A percentile compares a stretch with the other conserved stretches of the same genome.
These are phyloP conservation scores for Nymphalis io DNA, from an alignment of 1,140 invertebrate species.

Conservation along the genomic window DNA sequence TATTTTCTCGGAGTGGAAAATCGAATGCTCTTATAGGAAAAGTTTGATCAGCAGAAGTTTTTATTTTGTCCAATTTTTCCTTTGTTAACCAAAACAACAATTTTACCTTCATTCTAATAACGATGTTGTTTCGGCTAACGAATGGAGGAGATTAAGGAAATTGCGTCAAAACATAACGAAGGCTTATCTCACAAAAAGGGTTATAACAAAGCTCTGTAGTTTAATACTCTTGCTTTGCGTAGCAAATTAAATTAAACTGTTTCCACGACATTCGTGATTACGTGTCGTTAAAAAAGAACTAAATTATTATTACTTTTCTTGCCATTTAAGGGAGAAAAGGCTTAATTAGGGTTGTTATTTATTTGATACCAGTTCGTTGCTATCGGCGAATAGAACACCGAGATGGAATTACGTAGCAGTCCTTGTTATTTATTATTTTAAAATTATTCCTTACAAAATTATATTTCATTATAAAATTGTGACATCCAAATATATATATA, in stretches of 20 bases:
- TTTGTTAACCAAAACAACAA: conserved; percentile 16
- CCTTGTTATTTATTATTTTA: too few relatives aligned
- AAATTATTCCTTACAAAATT: too few relatives aligned
- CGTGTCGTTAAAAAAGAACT: conserved; percentile 30
- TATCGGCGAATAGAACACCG: background rate
- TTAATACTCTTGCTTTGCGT: conserved; percentile 50
- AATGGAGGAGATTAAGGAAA: conserved; percentile 39
- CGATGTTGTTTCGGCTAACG: conserved; percentile 26
- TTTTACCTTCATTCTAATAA: conserved; percentile 16
- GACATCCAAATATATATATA: too few relatives aligned
- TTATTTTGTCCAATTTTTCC: conserved; percentile 16
- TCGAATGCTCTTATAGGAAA: conserved; percentile 36
- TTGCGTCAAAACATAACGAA: conserved; percentile 48
- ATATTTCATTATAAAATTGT: too few relatives aligned
- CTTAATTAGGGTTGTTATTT: conserved; percentile 24
- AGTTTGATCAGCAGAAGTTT: conserved; percentile 31
- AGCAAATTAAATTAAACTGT: conserved; percentile 52
- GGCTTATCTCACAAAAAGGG: conserved; percentile 44
- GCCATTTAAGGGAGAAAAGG: conserved; percentile 20
- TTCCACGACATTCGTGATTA: conserved; percentile 40
- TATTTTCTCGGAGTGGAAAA: conserved; percentile 37
- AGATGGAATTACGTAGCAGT: too few relatives aligned
- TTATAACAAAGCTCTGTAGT: conserved; percentile 49
- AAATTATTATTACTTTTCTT: conserved; percentile 19
- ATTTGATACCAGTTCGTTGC: background rate